A percentile compares a stretch with the other conserved stretches of the same genome.
phyloP scores from a whole-genome alignment of 2,113 vertebrate genomes.

The Lophius piscatorius region DNA sequence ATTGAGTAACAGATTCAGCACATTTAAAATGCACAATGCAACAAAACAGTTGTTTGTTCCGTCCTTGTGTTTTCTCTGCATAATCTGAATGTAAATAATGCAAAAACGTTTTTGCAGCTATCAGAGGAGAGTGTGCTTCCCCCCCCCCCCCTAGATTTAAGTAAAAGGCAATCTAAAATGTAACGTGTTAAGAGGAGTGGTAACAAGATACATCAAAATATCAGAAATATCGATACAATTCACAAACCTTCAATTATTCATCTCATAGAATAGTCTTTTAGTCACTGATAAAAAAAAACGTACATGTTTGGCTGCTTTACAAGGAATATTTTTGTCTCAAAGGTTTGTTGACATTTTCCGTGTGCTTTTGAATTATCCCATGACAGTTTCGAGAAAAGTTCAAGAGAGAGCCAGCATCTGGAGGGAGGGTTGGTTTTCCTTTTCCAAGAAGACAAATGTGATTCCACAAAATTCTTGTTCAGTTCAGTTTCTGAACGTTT shows the following conservation, averaged over 20 bases:
- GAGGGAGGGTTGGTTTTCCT: constrained; percentile 31
- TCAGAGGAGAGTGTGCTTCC: constrained; percentile 70
- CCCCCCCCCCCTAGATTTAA: constrained; percentile 65
- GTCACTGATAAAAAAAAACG: constrained; percentile 78
- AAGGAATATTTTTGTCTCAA: constrained; percentile 74
- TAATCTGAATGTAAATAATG: constrained; percentile 58
- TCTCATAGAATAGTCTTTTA: constrained; percentile 79
- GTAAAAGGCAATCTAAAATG: constrained; percentile 73
- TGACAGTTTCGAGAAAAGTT: constrained; percentile 56
- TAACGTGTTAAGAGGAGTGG: constrained; percentile 74
- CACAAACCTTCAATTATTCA: constrained; percentile 80
- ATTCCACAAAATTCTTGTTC: constrained; percentile 54
- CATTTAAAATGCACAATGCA: constrained; percentile 75
- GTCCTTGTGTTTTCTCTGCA: constrained; percentile 64
- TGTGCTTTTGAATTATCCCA: constrained; percentile 68
- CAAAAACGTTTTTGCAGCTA: constrained; percentile 61
- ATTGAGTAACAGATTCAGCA: constrained; percentile 72
- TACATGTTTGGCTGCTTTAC: constrained; percentile 80
- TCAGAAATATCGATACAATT: constrained; percentile 86
- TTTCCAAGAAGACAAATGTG: constrained; percentile 38
- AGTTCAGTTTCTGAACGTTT: constrained; percentile 58
- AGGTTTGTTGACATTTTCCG: constrained; percentile 71
- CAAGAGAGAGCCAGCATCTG: constrained; percentile 55
- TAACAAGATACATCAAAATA: constrained; percentile 81
- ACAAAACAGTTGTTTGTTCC: constrained; percentile 64